Percentiles rank a stretch among this genome's conserved stretches.
These are phyloP conservation scores for Cyclopterus lumpus DNA, from an alignment of 2,797 vertebrate genomes.

Conservation along the genomic window DNA sequence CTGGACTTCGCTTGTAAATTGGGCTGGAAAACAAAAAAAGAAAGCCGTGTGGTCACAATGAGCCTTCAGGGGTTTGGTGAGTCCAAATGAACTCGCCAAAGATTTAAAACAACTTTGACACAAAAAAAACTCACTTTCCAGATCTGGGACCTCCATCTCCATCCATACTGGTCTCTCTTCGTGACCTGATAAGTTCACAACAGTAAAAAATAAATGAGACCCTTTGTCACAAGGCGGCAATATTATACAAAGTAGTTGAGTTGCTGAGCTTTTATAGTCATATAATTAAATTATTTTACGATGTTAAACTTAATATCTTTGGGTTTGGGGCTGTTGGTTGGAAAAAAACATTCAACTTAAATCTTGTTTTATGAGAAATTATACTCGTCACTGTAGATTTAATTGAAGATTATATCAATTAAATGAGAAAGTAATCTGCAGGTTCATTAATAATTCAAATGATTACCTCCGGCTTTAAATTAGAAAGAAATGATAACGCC, in stretches of 20 bases:
- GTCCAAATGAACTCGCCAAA: not conserved
- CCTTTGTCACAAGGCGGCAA: slow-evolving; percentile 3
- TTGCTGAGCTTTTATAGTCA: not conserved
- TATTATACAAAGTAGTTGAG: not conserved
- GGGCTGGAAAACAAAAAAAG: slow-evolving; percentile 79
- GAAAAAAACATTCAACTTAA: not conserved
- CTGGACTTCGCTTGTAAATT: slow-evolving; percentile 92
- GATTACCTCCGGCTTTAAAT: not conserved
- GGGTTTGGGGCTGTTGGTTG: not conserved
- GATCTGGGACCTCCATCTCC: slow-evolving; percentile 74
- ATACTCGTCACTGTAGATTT: not conserved
- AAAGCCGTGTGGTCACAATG: not conserved
- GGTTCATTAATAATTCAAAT: not conserved
- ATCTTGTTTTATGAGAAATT: not conserved
- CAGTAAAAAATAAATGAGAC: slow-evolving; percentile 1
- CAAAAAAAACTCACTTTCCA: slow-evolving; percentile 73
- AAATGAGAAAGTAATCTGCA: not conserved
- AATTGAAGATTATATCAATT: not conserved
- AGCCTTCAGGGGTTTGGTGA: not conserved
- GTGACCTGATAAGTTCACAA: slow-evolving; percentile 63
- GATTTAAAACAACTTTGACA: not conserved
- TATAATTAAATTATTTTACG: not conserved
- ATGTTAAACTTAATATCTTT: not conserved
- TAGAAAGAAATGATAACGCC: too few relatives aligned
- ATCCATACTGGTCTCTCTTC: slow-evolving; percentile 80